Conservation (phyloP, 2,797 vertebrate genomes). For the Crenichthys baileyi region DNA sequence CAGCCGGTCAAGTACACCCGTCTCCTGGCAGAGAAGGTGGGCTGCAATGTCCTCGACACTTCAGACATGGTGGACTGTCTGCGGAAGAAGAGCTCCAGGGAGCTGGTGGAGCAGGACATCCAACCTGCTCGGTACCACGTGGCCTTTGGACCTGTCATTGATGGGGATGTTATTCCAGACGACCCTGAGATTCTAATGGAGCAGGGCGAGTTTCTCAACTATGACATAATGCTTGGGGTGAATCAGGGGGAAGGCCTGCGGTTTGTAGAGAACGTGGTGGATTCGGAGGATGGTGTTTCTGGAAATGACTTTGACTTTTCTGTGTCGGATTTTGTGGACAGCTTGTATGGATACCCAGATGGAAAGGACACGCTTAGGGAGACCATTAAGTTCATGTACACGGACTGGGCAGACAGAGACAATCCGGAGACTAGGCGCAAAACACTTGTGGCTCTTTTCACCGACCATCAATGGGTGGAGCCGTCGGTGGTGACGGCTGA, state of each 20-base stretch:
- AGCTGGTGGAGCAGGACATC: slow-evolving; percentile 98
- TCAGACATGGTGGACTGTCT: slow-evolving; percentile 99
- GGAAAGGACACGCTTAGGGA: slow-evolving; percentile 97
- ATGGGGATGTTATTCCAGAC: slow-evolving; percentile 96
- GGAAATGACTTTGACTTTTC: slow-evolving; percentile 98
- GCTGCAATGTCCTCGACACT: slow-evolving; percentile 96
- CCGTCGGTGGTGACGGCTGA: slow-evolving; percentile 96
- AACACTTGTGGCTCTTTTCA: slow-evolving; percentile 97
- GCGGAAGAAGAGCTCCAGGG: slow-evolving; percentile 93
- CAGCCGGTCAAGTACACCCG: slow-evolving; percentile 98
- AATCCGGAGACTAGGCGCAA: slow-evolving; percentile 97
- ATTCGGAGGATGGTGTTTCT: slow-evolving; percentile 95
- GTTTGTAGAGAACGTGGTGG: slow-evolving; percentile 97
- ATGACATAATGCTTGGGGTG: slow-evolving; percentile 98
- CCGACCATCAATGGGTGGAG: slow-evolving; percentile 99
- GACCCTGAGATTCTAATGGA: slow-evolving; percentile 99
- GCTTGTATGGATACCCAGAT: slow-evolving; percentile 96
- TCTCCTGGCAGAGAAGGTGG: slow-evolving; percentile 95
- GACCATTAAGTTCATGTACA: slow-evolving; percentile 99
- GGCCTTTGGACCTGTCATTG: slow-evolving; percentile 97
- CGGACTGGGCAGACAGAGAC: slow-evolving; percentile 97
- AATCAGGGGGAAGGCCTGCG: slow-evolving; percentile 98
- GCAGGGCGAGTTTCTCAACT: slow-evolving; percentile 99
- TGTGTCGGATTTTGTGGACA: slow-evolving; percentile 98
- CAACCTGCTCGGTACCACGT: slow-evolving; percentile 97